Percentiles rank a stretch among this genome's conserved stretches.
Evolutionary conservation across 2,888 invertebrate genomes (phyloP).

Genomic region (Cetonia aurata): DNA sequence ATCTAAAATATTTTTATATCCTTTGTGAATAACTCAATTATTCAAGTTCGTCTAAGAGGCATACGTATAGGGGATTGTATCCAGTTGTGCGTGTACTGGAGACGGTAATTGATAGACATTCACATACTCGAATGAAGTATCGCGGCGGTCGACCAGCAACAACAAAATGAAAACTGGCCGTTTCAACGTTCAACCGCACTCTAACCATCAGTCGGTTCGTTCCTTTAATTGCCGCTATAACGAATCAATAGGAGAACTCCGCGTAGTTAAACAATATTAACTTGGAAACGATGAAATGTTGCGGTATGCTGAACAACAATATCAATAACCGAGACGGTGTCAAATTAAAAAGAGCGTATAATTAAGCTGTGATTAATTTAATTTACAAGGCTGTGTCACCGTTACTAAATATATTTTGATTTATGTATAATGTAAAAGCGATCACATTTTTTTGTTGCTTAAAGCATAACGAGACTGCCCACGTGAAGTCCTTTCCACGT

Average conservation of each 20-base stretch:
- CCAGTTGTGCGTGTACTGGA: conserved; percentile 32
- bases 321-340: conserved; percentile 24
- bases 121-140: conserved; percentile 38
- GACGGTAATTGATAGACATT: conserved; percentile 42
- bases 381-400: conserved; percentile 38
- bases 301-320: conserved; percentile 28
- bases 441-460: conserved; percentile 7
- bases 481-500: conserved; percentile 13
- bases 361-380: conserved; percentile 39
- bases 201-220: conserved; percentile 10
- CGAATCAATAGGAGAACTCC: conserved; percentile 34
- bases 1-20: conserved; percentile 35
- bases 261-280: conserved; percentile 31
- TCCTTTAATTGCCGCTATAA: conserved; percentile 32
- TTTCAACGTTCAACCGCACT: conserved; percentile 18
- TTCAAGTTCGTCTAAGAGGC: conserved; percentile 38
- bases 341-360: conserved; percentile 20
- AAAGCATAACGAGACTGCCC: conserved; percentile 5
- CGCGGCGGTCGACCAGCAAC: conserved; percentile 9
- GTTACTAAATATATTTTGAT: conserved; percentile 36
- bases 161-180: conserved; percentile 33
- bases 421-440: conserved; percentile 25
- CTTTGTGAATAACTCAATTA: conserved; percentile 41
- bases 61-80: conserved; percentile 32
- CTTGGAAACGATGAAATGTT: conserved; percentile 35